phyloP scores from a whole-genome alignment of 2,797 vertebrate genomes.

The Phataginus tetradactyla region DNA sequence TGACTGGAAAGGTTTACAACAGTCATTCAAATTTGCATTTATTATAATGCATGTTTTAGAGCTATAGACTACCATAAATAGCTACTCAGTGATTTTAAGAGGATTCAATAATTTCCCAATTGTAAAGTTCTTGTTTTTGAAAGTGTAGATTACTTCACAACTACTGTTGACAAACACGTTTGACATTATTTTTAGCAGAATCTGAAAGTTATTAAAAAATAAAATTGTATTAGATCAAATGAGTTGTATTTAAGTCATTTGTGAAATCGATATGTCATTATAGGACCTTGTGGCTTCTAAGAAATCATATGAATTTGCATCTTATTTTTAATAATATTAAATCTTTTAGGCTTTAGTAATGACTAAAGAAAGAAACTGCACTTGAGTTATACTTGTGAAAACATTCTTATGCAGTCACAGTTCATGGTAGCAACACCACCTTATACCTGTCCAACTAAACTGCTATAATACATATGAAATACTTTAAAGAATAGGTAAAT shows the following conservation, averaged over 20 bases:
- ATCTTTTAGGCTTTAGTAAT: constrained; percentile 42
- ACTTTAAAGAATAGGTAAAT: constrained; percentile 63
- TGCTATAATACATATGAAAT: constrained; percentile 48
- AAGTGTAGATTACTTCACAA: constrained; percentile 36
- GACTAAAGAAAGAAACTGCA: constrained; percentile 65
- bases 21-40: background rate
- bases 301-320: constrained; percentile 64
- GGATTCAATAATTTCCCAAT: background rate
- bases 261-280: constrained; percentile 34
- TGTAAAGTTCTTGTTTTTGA: background rate
- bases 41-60: background rate
- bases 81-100: background rate
- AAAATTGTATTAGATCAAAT: background rate
- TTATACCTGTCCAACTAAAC: constrained; percentile 69
- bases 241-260: constrained; percentile 35
- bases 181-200: background rate
- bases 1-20: background rate
- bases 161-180: background rate
- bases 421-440: background rate
- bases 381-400: constrained; percentile 71
- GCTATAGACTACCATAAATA: background rate
- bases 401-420: background rate
- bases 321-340: constrained; percentile 67
- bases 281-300: constrained; percentile 48
- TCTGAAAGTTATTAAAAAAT: constrained; percentile 34